Evolutionary conservation across 2,113 vertebrate species (phyloP), one percentile per base, ranked within the genome.

Genomic region (Scalopus aquaticus): DNA sequence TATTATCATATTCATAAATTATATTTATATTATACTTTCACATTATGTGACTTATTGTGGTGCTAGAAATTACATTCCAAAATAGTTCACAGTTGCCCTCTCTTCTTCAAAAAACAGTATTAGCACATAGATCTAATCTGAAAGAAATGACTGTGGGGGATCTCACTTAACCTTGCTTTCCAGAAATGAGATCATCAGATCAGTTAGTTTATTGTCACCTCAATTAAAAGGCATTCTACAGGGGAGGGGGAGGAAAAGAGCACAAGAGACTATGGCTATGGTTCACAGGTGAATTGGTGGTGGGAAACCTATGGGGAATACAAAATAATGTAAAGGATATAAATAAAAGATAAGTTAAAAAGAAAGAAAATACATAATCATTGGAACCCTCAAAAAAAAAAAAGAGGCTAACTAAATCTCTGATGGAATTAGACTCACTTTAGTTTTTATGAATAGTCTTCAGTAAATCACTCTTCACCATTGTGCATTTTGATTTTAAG

Each of bases 191-290:
- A 73, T 88, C 89, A 86, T 82, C 74, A 82, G 92, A 49, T 94
- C 78, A 93, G 42, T 28, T 94, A 37, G n/a, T n/a, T n/a, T n/a
- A 65, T 32, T 93, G 91, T 84, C 62, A 91, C 35, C 67, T 80
- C 49, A 74, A 42, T 93, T 95, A 95, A 95, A 95, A 85, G 58
- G 78, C 82, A 92, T n/a, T n/a, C n/a, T n/a, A n/a, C n/a, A n/a
- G n/a, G n/a, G n/a, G n/a, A n/a, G n/a, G n/a, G n/a, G n/a, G n/a
- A n/a, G n/a, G n/a, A n/a, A n/a, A n/a, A n/a, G n/a, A n/a, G n/a
- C n/a, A n/a, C n/a, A n/a, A n/a, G n/a, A n/a, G n/a, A n/a, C n/a
- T n/a, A n/a, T n/a, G n/a, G n/a, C n/a, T n/a, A n/a, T n/a, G n/a
- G n/a, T n/a, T n/a, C n/a, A n/a, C n/a, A n/a, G n/a, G n/a, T n/a